A percentile compares a stretch with the other conserved stretches of the same genome.
phyloP scores from a whole-genome alignment of 2,113 vertebrate species.

The Planiliza haematocheilus region DNA sequence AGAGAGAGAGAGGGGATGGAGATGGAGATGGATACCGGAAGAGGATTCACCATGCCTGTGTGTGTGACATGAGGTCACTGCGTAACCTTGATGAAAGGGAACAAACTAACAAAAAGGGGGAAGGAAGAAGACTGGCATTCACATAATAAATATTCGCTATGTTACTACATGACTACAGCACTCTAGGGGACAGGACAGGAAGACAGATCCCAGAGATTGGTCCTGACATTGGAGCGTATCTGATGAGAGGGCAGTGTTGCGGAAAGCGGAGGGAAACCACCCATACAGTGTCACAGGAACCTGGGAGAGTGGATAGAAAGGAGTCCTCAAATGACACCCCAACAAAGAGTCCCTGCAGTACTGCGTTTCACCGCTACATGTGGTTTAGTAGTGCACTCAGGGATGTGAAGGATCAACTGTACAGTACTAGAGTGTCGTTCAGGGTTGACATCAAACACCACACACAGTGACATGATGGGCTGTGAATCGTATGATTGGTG shows the following conservation, averaged over 20 bases:
- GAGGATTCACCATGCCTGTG: conserved; percentile 26
- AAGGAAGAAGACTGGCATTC: background rate
- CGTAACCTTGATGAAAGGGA: conserved; percentile 61
- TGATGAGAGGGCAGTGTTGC: conserved; percentile 51
- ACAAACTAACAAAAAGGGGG: conserved; percentile 23
- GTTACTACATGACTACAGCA: conserved; percentile 26
- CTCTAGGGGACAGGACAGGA: conserved; percentile 32
- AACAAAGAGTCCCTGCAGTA: conserved; percentile 52
- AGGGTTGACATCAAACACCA: conserved; percentile 12
- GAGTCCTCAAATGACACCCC: conserved; percentile 71
- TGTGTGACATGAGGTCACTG: conserved; percentile 55
- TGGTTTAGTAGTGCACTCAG: conserved; percentile 8
- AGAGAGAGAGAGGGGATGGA: conserved; percentile 10
- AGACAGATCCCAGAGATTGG: conserved; percentile 48
- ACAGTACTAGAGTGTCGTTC: conserved; percentile 21
- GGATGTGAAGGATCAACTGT: conserved; percentile 17
- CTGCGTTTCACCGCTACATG: conserved; percentile 40
- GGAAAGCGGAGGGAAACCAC: conserved; percentile 61
- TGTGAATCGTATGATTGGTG: conserved; percentile 13
- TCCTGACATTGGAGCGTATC: conserved; percentile 40
- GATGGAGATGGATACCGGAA: conserved; percentile 40
- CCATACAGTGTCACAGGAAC: conserved; percentile 45
- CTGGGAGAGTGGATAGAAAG: conserved; percentile 41
- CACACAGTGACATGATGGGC: conserved; percentile 4
- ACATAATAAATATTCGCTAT: conserved; percentile 16